Evolutionary conservation across 1,140 invertebrate species (phyloP).

Genomic region (Magallana ariakensis): DNA sequence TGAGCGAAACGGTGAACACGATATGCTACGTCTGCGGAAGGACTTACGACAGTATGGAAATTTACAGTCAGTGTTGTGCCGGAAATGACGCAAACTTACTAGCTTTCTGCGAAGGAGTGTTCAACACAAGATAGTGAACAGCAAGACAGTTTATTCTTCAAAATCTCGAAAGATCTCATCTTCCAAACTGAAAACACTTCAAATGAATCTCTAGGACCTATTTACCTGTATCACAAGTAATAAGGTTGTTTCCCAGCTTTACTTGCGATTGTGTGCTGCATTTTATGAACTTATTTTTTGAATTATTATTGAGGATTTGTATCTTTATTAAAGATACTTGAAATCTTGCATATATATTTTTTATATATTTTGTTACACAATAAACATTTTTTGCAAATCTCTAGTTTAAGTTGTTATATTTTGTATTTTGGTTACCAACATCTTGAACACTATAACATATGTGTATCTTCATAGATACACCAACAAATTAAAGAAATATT

Average conservation of each 20-base stretch:
- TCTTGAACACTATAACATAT: no score
- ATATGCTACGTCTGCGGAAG: slow-evolving; percentile 39
- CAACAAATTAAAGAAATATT: no score
- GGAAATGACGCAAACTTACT: slow-evolving; percentile 17
- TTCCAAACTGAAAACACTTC: not conserved
- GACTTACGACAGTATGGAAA: slow-evolving; percentile 37
- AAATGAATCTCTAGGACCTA: not conserved
- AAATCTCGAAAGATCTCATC: not conserved
- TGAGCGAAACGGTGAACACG: not conserved
- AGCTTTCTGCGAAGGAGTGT: slow-evolving; percentile 28
- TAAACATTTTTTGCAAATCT: no score
- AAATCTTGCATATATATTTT: no score
- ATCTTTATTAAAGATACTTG: no score
- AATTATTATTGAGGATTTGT: no score
- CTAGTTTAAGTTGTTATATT: no score
- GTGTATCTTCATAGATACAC: no score
- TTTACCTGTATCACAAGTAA: not conserved
- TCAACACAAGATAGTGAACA: slow-evolving; percentile 7
- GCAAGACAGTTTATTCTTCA: not conserved
- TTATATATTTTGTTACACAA: no score
- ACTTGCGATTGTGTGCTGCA: no score
- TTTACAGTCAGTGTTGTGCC: slow-evolving; percentile 39
- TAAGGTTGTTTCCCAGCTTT: not conserved
- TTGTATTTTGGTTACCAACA: no score
- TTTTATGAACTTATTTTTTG: no score